Percentiles rank a stretch among this genome's conserved stretches.
Evolutionary conservation across 37 sponge, comb jelly and placozoan species (phyloP).

Genomic region (Corticium candelabrum): DNA sequence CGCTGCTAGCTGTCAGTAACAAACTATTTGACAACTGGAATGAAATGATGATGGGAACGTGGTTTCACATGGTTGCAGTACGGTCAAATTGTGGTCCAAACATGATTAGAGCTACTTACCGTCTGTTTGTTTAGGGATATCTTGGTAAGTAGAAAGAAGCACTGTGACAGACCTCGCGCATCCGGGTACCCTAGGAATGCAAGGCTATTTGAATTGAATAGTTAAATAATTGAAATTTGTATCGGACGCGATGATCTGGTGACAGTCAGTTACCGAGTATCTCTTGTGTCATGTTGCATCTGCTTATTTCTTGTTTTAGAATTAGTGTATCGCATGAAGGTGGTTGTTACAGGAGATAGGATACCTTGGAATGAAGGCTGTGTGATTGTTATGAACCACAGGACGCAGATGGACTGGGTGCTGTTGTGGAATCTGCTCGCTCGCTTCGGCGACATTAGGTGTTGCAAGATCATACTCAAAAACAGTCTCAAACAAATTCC

Average conservation of each 20-base stretch:
- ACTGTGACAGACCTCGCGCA: too few relatives aligned
- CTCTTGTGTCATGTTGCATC: too few relatives aligned
- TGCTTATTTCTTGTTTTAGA: slow-evolving; percentile 41
- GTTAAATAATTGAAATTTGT: too few relatives aligned
- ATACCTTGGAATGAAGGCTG: slow-evolving; percentile 36
- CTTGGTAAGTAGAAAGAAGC: too few relatives aligned
- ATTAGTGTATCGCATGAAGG: slow-evolving; percentile 51
- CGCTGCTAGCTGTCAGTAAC: not conserved
- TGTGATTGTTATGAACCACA: slow-evolving; percentile 80
- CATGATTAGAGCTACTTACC: too few relatives aligned
- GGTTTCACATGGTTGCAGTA: not conserved
- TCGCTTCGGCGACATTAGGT: not conserved
- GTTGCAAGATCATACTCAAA: not conserved
- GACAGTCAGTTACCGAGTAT: too few relatives aligned
- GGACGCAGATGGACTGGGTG: slow-evolving; percentile 91
- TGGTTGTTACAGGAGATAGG: slow-evolving; percentile 57
- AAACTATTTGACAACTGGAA: not conserved
- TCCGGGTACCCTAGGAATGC: too few relatives aligned
- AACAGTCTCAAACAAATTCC: too few relatives aligned
- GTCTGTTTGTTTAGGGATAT: too few relatives aligned
- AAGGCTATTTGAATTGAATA: too few relatives aligned
- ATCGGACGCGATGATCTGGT: too few relatives aligned
- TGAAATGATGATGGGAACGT: not conserved
- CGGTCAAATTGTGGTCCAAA: too few relatives aligned
- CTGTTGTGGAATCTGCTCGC: slow-evolving; percentile 38